These are phyloP conservation scores for Smittia aterrima DNA, from an alignment of 2,888 invertebrate species.

Conservation along the genomic window DNA sequence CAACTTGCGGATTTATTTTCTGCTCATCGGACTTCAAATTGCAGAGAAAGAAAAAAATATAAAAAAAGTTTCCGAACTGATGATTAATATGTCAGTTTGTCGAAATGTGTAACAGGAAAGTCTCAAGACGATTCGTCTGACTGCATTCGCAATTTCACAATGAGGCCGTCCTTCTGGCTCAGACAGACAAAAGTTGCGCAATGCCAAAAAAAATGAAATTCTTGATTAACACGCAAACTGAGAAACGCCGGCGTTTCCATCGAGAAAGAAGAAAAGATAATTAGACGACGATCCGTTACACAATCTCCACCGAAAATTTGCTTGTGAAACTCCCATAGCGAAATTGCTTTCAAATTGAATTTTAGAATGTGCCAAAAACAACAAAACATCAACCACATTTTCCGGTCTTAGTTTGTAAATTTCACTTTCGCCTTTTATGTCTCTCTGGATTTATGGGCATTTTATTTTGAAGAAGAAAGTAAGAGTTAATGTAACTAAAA, in stretches of 20 bases:
- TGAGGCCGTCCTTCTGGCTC: background rate
- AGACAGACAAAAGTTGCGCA: background rate
- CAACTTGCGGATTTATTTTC: too few relatives aligned
- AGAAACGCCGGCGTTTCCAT: background rate
- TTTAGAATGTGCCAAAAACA: conserved; percentile 16
- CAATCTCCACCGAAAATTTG: background rate
- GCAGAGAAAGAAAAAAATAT: too few relatives aligned
- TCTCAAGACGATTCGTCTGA: background rate
- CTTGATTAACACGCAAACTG: background rate
- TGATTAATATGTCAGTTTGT: background rate
- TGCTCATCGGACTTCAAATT: too few relatives aligned
- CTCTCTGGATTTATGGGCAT: conserved; percentile 30
- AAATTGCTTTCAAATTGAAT: background rate
- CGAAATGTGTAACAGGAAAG: background rate
- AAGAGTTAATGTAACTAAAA: background rate
- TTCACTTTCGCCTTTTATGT: conserved; percentile 32
- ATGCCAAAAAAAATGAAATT: background rate
- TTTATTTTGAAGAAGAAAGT: conserved; percentile 1
- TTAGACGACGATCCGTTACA: background rate
- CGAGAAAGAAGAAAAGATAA: background rate
- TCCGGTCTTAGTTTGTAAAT: background rate
- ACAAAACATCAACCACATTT: background rate
- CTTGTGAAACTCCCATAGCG: background rate
- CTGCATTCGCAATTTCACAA: background rate
- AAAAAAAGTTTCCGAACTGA: background rate